Base-by-base conservation (phyloP, 2,797 vertebrate species). In the Podarcis lilfordi region DNA sequence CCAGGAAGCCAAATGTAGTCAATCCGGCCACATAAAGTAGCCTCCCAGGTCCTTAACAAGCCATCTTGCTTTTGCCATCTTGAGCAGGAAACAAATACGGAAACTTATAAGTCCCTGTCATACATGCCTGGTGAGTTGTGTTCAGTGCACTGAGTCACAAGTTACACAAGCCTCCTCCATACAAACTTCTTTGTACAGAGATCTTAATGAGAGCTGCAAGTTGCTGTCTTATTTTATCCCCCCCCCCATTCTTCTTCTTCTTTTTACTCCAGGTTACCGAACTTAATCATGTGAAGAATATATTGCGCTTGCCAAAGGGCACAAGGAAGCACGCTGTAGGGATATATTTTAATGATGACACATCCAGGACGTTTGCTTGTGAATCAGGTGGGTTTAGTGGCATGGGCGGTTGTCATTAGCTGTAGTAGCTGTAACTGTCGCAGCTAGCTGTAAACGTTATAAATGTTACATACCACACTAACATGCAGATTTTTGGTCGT, bases 281-380 rank as follows among this genome's bases (percentile, higher is more conserved):
- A 85, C 97, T 98, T 92, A 98, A 96, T 91, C 96, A 97, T 0
- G 97, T 98, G 91, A 97, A 94, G 96, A 97, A 90, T 1, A 75
- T 98, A 35, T 94, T 93, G 2, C 94, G 98, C 7, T 84, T 97
- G 93, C 97, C 97, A 0, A 97, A 97, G 90, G 94, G 96, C 91
- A 97, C 97, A 0, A 98, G 97, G 95, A 98, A 98, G 29, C 97
- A 98, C 0, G 97, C 97, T 0, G 86, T 98, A 32, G 97, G 96
- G 40, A 95, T 98, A 91, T 96, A 96, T 89, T 98, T 98, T 94
- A 95, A 61, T 7, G 97, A 98, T 25, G 97, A 97, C 37, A 96
- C 97, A 74, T 97, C 97, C 4, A 98, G 96, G 94, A 97, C 97
- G 29, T 98, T 98, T 87, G 96, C 97, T 66, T 98, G 97, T 87